Percentiles rank a stretch among this genome's conserved stretches.
Evolutionary conservation across 1,140 invertebrate genomes (phyloP).

Genomic region (Tetramorium simillimum): DNA sequence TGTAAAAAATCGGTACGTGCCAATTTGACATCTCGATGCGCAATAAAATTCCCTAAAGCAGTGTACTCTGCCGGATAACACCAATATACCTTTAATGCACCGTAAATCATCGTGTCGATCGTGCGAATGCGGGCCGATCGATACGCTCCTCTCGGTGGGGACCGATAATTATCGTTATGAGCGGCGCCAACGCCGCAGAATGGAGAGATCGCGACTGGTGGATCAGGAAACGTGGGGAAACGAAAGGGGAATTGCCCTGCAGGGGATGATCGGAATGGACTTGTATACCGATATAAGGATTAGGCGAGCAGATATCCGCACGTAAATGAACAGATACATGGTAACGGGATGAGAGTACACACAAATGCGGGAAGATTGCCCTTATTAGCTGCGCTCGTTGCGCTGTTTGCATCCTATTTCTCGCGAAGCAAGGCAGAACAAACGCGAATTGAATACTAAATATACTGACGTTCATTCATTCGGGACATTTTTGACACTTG

Average conservation of each 20-base stretch:
- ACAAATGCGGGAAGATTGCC: background rate
- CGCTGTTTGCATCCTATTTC: background rate
- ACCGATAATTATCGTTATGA: conserved; percentile 82
- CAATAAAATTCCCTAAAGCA: background rate
- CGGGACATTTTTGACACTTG: background rate
- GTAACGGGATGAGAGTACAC: background rate
- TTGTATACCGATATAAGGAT: conserved; percentile 7
- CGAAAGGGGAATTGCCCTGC: conserved; percentile 48
- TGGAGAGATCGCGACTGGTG: conserved; percentile 69
- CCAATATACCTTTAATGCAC: background rate
- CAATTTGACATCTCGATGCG: background rate
- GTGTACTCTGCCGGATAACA: background rate
- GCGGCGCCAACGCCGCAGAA: conserved; percentile 77
- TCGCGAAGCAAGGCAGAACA: background rate
- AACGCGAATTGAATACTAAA: background rate
- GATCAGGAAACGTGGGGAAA: conserved; percentile 44
- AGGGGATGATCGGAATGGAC: conserved; percentile 1
- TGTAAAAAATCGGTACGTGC: background rate
- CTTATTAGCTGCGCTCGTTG: background rate
- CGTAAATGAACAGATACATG: conserved; percentile 35
- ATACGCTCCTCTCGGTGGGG: conserved; percentile 62
- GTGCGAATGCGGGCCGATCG: conserved; percentile 55
- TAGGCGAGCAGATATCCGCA: background rate
- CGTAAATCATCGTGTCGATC: background rate
- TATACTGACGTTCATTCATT: background rate